Conservation (phyloP, 1,140 invertebrate genomes). For the Paraescarpia echinospica region DNA sequence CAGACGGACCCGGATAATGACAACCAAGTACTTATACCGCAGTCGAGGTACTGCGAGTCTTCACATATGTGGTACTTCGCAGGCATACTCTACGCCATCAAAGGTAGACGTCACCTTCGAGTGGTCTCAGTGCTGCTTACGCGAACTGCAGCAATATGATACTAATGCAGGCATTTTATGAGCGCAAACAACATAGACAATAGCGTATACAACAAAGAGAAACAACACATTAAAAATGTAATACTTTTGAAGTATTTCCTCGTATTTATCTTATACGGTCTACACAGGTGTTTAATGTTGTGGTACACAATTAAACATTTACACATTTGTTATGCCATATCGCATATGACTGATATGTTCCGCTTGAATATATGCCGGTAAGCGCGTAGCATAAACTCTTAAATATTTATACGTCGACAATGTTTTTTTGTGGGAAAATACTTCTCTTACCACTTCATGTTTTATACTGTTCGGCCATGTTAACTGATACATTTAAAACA, state of each 20-base stretch:
- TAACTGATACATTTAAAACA: too few species aligned
- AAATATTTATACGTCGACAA: too few species aligned
- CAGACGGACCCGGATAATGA: slow-evolving; percentile 24
- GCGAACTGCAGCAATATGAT: background rate
- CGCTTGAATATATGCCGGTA: too few species aligned
- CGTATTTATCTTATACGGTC: background rate
- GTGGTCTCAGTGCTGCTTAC: background rate
- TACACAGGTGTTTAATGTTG: background rate
- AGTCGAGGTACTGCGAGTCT: slow-evolving; percentile 22
- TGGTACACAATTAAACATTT: too few species aligned
- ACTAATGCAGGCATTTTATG: background rate
- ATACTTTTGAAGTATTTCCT: background rate
- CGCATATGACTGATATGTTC: too few species aligned
- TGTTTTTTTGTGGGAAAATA: too few species aligned
- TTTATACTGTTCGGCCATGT: too few species aligned
- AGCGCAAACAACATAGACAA: background rate
- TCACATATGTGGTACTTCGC: slow-evolving; percentile 28
- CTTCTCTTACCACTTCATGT: too few species aligned
- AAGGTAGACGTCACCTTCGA: slow-evolving; percentile 22
- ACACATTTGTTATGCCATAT: too few species aligned
- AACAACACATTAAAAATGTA: background rate
- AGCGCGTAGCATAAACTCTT: too few species aligned
- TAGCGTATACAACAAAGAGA: background rate
- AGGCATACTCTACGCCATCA: slow-evolving; percentile 23
- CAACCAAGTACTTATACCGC: slow-evolving; percentile 25